These are phyloP conservation scores for Chamaea fasciata DNA, from an alignment of 2,113 vertebrate species.

Conservation along the genomic window DNA sequence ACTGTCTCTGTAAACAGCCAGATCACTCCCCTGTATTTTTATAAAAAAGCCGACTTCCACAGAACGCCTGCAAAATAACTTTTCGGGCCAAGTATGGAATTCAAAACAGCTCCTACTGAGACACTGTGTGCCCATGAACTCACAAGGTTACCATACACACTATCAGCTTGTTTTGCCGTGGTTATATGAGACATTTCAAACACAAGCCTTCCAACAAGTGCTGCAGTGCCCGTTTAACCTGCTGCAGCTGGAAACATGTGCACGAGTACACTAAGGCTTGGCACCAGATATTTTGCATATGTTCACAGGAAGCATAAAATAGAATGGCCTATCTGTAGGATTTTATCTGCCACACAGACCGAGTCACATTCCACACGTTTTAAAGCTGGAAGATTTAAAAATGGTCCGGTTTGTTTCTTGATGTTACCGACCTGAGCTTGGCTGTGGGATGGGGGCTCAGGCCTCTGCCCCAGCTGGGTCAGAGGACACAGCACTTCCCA, in stretches of 20 bases:
- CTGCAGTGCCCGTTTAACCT: neutral
- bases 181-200: constrained; percentile 76
- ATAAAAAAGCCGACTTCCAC: constrained; percentile 12
- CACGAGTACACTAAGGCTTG: neutral
- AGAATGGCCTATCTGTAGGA: neutral
- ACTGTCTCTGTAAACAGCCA: neutral
- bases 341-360: neutral
- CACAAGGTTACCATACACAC: constrained; percentile 23
- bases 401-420: neutral
- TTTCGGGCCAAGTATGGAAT: constrained; percentile 60
- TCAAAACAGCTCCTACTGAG: constrained; percentile 51
- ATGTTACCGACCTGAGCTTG: neutral
- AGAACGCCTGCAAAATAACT: constrained; percentile 43
- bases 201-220: constrained; percentile 17
- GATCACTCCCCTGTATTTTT: neutral
- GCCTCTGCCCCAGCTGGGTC: neutral
- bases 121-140: constrained; percentile 53
- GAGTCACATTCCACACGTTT: neutral
- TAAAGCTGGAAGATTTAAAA: neutral
- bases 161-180: constrained; percentile 64
- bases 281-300: neutral
- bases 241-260: neutral
- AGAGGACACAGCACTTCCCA: neutral
- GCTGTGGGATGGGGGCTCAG: neutral
- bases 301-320: neutral